These are phyloP conservation scores for Scaptomyza hsui DNA, from an alignment of 1,140 invertebrate genomes.

Conservation along the genomic window DNA sequence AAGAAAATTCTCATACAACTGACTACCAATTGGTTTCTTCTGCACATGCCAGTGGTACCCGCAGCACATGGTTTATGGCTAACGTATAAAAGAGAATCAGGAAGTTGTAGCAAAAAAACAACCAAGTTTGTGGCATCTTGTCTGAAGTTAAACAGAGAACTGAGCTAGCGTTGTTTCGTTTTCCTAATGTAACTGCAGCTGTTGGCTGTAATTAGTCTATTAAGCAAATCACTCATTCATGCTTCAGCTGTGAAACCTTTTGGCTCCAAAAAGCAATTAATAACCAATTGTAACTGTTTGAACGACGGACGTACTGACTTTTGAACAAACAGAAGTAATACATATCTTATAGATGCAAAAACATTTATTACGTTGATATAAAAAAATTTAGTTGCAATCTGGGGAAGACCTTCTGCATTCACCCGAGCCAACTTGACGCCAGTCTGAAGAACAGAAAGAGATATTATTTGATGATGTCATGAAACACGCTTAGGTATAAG, in stretches of 20 bases:
- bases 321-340: no score
- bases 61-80: constrained; percentile 1
- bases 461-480: neutral
- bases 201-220: constrained; percentile 12
- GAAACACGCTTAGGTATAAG: neutral
- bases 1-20: constrained; percentile 6
- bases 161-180: constrained; percentile 19
- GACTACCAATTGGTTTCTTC: neutral
- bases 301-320: no score
- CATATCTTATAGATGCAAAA: no score
- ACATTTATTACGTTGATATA: neutral
- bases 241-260: neutral
- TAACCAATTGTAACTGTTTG: no score
- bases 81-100: neutral
- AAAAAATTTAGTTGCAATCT: neutral
- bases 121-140: constrained; percentile 38
- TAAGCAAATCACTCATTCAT: neutral
- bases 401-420: neutral
- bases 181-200: constrained; percentile 34
- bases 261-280: no score
- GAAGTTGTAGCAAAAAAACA: constrained; percentile 1
- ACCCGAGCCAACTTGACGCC: neutral
- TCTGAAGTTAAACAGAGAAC: constrained; percentile 11
- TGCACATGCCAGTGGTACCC: neutral
- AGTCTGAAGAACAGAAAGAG: constrained; percentile 4